These are phyloP conservation scores for Ochropleura leucogaster DNA, from an alignment of 2,888 invertebrate species.

Conservation along the genomic window DNA sequence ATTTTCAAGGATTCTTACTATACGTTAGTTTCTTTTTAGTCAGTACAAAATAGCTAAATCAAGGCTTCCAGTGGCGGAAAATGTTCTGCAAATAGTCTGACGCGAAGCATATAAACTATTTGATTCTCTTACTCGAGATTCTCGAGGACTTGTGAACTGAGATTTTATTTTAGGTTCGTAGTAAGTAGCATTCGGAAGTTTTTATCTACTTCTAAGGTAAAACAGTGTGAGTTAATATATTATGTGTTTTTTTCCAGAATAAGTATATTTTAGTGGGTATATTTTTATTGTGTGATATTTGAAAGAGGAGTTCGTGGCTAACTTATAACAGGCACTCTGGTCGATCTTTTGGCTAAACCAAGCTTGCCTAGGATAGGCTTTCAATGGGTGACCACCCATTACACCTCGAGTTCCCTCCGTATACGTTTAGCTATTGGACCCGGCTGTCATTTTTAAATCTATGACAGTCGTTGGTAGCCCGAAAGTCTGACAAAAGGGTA, in stretches of 20 bases:
- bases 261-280: not conserved
- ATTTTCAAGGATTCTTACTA: not conserved
- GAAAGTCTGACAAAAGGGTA: too few species aligned
- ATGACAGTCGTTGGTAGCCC: too few species aligned
- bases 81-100: not conserved
- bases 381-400: too few species aligned
- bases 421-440: too few species aligned
- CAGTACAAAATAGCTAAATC: slow-evolving; percentile 15
- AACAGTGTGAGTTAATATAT: not conserved
- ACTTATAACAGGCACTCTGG: too few species aligned
- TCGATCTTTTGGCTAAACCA: too few species aligned
- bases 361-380: too few species aligned
- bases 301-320: too few species aligned
- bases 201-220: not conserved
- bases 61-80: slow-evolving; percentile 12
- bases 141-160: not conserved
- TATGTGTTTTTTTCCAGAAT: not conserved
- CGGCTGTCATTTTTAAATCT: too few species aligned
- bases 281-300: not conserved
- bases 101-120: not conserved
- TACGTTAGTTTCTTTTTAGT: not conserved
- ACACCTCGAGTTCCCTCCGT: too few species aligned
- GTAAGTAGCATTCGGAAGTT: not conserved
- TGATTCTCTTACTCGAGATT: not conserved
- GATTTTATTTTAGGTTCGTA: not conserved